Percentiles rank a stretch among this genome's conserved stretches.
Evolutionary conservation across 2,797 vertebrate genomes (phyloP).

Genomic region (Melanotaenia trifasciata): DNA sequence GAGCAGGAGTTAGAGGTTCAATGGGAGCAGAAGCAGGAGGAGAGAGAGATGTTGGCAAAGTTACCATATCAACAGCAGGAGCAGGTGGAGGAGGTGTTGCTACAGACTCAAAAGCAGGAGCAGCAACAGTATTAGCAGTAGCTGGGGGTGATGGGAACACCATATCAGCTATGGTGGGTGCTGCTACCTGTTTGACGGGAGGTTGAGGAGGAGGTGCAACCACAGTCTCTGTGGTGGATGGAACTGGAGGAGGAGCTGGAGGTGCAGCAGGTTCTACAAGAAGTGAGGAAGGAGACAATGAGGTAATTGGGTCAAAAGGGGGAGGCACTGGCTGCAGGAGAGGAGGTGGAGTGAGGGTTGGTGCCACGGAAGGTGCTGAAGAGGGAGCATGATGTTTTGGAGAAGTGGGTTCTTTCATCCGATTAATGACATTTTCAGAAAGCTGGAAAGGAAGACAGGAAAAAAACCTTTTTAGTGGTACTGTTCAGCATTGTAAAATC

Average conservation of each 20-base stretch:
- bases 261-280: constrained; percentile 58
- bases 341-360: constrained; percentile 41
- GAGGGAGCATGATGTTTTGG: constrained; percentile 47
- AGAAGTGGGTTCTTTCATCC: constrained; percentile 90
- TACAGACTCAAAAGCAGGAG: constrained; percentile 62
- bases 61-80: constrained; percentile 46
- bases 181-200: constrained; percentile 73
- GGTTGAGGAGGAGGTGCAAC: constrained; percentile 54
- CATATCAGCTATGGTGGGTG: constrained; percentile 59
- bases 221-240: constrained; percentile 53
- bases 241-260: constrained; percentile 49
- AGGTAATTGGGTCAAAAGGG: constrained; percentile 69
- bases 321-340: constrained; percentile 62
- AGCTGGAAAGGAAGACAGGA: constrained; percentile 79
- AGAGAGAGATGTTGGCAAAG: constrained; percentile 37
- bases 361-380: constrained; percentile 32
- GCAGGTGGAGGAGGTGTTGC: constrained; percentile 28
- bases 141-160: constrained; percentile 51
- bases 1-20: constrained; percentile 28
- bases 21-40: constrained; percentile 35
- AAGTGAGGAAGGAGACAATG: constrained; percentile 60
- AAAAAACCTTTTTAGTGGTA: constrained; percentile 14
- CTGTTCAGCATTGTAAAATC: not conserved
- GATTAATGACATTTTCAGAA: constrained; percentile 94
- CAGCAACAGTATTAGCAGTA: constrained; percentile 37